Evolutionary conservation across 1,140 invertebrate genomes (phyloP), one percentile per base, ranked within the genome.

Genomic region (Pissodes strobi): DNA sequence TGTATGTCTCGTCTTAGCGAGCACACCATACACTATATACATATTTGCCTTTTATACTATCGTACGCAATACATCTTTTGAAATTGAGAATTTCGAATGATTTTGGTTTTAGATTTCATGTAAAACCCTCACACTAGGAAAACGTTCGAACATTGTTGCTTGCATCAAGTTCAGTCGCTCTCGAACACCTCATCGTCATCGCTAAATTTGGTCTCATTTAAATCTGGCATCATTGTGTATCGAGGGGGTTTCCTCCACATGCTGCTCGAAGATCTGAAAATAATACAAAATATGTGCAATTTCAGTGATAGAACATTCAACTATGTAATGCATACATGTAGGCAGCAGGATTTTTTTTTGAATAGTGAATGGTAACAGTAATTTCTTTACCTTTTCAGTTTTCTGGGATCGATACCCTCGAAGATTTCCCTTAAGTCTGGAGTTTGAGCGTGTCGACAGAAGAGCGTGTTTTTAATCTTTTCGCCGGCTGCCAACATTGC

Each of bases 241-340:
- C 86, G 76, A 0, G 87, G 87, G 6, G 87, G 87, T 17, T 86
- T 85, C 64, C 84, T 84, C 88, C 88, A 90, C 25, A 86, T 80
- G 17, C 86, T 86, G 69, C 87, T 88, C 0, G 88, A 90, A 30
- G 87, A 88, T 22, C 61, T 64, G 48, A 13, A 57, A 56, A 51
- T 34, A 58, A 25, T 23, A 9, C 2, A 48, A 48, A 6, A 46
- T 41, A 41, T 27, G n/a, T n/a, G n/a, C n/a, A n/a, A n/a, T n/a
- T n/a, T n/a, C n/a, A n/a, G n/a, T n/a, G n/a, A n/a, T n/a, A n/a
- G n/a, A n/a, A n/a, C n/a, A n/a, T n/a, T n/a, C n/a, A n/a, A n/a
- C n/a, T n/a, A n/a, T n/a, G n/a, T n/a, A n/a, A n/a, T n/a, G n/a
- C n/a, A n/a, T n/a, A n/a, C n/a, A n/a, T n/a, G n/a, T n/a, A n/a